These are phyloP conservation scores for Amphimallon solstitiale DNA, from an alignment of 2,888 invertebrate genomes.

Conservation along the genomic window DNA sequence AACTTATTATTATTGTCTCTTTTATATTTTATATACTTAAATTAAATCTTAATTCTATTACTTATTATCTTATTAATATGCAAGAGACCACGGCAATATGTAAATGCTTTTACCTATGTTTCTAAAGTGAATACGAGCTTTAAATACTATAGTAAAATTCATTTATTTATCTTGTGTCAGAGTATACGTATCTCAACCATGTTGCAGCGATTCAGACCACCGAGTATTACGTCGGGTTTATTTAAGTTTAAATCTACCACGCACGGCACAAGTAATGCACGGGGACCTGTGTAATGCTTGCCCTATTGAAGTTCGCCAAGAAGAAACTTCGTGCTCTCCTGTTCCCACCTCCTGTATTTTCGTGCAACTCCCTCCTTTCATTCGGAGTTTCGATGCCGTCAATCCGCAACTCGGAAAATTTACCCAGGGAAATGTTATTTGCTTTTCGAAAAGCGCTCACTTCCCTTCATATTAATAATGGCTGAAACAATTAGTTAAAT, in stretches of 20 bases:
- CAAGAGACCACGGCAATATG: no score
- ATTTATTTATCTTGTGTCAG: no score
- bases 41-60: no score
- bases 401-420: not conserved
- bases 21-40: no score
- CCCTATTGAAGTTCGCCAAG: not conserved
- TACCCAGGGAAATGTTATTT: constrained; percentile 47
- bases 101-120: no score
- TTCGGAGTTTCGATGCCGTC: not conserved
- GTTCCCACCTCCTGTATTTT: not conserved
- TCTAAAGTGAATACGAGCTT: no score
- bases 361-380: not conserved
- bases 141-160: no score
- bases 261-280: not conserved
- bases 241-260: constrained; percentile 9
- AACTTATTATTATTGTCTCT: no score
- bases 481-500: constrained; percentile 63
- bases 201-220: not conserved
- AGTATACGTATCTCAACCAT: not conserved
- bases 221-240: not conserved
- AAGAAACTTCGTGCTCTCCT: not conserved
- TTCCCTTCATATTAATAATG: constrained; percentile 61
- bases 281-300: not conserved
- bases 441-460: constrained; percentile 50
- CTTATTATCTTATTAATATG: no score